These are phyloP conservation scores for Puffinus mauretanicus DNA, from an alignment of 2,113 vertebrate genomes.

Conservation along the genomic window DNA sequence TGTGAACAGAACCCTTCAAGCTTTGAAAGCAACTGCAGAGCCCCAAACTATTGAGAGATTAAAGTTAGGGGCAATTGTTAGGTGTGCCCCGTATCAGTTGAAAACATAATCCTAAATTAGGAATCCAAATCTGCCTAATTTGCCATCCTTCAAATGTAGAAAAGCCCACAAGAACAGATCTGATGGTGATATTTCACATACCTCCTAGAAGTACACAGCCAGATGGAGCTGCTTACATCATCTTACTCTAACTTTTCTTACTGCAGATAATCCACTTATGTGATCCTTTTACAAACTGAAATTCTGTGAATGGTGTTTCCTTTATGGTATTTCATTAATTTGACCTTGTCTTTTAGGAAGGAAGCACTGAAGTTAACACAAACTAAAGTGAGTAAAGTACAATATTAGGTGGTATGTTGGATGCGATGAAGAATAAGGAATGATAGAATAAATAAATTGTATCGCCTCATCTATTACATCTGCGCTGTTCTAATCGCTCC, in stretches of 20 bases:
- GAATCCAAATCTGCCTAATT: background rate
- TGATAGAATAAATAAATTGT: background rate
- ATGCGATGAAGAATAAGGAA: background rate
- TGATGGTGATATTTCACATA: background rate
- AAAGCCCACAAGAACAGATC: background rate
- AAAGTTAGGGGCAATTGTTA: background rate
- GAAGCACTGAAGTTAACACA: background rate
- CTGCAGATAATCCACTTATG: background rate
- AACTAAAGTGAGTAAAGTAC: background rate
- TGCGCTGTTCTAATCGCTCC: background rate
- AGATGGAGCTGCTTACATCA: background rate
- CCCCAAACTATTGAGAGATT: background rate
- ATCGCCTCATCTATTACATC: background rate
- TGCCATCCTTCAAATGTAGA: background rate
- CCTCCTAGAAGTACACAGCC: background rate
- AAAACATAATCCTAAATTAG: background rate
- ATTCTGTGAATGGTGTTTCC: background rate
- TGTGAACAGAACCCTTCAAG: background rate
- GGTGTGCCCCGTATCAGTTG: background rate
- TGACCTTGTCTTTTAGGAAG: background rate
- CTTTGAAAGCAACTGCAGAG: background rate
- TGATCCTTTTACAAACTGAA: background rate
- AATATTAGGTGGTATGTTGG: background rate
- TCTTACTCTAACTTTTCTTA: background rate
- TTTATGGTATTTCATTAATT: background rate